phyloP scores from a whole-genome alignment of 2,888 invertebrate genomes.

The Emmelina monodactyla region DNA sequence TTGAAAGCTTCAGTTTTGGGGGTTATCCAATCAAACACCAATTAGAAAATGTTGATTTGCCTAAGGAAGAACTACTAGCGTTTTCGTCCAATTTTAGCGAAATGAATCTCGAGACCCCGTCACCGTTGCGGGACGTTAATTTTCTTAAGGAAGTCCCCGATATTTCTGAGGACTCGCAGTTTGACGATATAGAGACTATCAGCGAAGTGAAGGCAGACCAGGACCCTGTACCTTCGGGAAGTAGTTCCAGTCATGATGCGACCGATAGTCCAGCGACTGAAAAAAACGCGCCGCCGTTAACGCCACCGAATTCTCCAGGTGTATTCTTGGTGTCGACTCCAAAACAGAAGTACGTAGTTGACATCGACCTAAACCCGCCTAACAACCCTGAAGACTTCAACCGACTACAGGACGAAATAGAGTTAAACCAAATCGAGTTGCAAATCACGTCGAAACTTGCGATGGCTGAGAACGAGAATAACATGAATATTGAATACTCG shows the following conservation, averaged over 20 bases:
- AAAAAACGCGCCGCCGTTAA: conserved; percentile 41
- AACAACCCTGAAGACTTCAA: conserved; percentile 20
- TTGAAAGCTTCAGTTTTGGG: conserved; percentile 63
- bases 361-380: conserved; percentile 32
- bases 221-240: neutral
- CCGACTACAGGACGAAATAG: conserved; percentile 31
- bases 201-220: conserved; percentile 27
- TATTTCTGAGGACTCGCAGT: conserved; percentile 34
- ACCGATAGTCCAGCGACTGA: conserved; percentile 39
- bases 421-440: conserved; percentile 49
- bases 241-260: conserved; percentile 18
- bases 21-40: conserved; percentile 52
- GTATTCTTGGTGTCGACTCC: conserved; percentile 42
- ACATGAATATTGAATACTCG: conserved; percentile 57
- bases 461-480: conserved; percentile 62
- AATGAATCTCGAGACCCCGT: conserved; percentile 54
- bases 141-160: conserved; percentile 58
- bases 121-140: conserved; percentile 49
- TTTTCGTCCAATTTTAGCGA: conserved; percentile 65
- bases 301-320: conserved; percentile 56
- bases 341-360: conserved; percentile 43
- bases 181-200: conserved; percentile 33
- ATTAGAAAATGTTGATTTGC: conserved; percentile 39
- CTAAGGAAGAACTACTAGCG: conserved; percentile 55
- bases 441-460: conserved; percentile 56